Conservation (phyloP, 1,140 invertebrate genomes). For the Drosophila dunni region DNA sequence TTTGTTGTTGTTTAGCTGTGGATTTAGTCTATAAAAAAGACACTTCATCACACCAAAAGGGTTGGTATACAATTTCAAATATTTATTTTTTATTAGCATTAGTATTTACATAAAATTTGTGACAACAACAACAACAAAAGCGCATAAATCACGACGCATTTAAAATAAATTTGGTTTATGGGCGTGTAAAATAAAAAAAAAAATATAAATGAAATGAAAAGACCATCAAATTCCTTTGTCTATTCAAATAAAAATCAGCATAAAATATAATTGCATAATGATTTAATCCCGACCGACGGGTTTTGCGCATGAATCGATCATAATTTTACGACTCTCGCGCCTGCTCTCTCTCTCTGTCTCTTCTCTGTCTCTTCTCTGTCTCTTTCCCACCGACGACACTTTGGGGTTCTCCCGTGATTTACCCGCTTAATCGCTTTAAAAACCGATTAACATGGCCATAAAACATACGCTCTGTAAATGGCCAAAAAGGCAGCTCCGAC, state of each 20-base stretch:
- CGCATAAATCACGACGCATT: slow-evolving; percentile 66
- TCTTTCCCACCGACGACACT: not conserved
- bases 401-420: slow-evolving; percentile 41
- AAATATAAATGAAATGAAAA: slow-evolving; percentile 5
- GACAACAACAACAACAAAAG: slow-evolving; percentile 14
- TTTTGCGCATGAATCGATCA: slow-evolving; percentile 74
- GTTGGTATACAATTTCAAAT: slow-evolving; percentile 66
- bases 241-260: slow-evolving; percentile 41
- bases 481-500: slow-evolving; percentile 8
- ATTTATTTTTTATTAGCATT: slow-evolving; percentile 60
- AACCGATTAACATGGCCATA: slow-evolving; percentile 65
- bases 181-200: slow-evolving; percentile 8
- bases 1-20: slow-evolving; percentile 57
- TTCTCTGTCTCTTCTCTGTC: not conserved
- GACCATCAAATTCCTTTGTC: slow-evolving; percentile 61
- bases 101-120: slow-evolving; percentile 51
- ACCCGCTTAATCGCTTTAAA: slow-evolving; percentile 73
- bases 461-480: slow-evolving; percentile 39
- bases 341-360: too few species aligned
- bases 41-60: slow-evolving; percentile 58
- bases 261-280: slow-evolving; percentile 76
- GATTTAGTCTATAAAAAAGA: slow-evolving; percentile 74
- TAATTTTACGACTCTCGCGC: slow-evolving; percentile 37
- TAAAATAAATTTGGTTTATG: slow-evolving; percentile 63
- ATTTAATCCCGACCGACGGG: slow-evolving; percentile 64